Conservation (phyloP, 2,888 invertebrate species). For the Cheilosia pagana region DNA sequence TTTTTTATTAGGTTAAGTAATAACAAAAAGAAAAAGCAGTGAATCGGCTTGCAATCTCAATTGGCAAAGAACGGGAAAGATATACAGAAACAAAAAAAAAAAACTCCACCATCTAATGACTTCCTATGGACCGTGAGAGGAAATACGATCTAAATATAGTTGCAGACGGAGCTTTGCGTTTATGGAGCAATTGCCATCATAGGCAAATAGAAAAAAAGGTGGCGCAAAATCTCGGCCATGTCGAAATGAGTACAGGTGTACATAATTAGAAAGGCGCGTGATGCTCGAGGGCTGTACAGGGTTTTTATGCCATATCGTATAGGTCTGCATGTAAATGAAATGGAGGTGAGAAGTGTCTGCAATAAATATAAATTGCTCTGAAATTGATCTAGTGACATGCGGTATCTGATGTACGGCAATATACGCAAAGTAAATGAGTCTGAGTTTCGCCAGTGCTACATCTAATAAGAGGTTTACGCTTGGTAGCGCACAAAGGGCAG, state of each 20-base stretch:
- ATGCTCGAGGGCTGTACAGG: neutral
- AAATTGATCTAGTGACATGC: no score
- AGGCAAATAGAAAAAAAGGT: neutral
- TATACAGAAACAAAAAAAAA: neutral
- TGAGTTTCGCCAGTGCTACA: no score
- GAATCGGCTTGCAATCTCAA: constrained; percentile 6
- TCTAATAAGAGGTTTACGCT: no score
- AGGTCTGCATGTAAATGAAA: no score
- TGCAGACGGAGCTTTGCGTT: neutral
- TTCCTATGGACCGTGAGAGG: constrained; percentile 30
- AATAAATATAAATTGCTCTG: no score
- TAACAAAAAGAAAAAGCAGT: constrained; percentile 5
- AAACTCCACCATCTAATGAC: constrained; percentile 19
- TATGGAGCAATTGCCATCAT: neutral
- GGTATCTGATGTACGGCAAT: no score
- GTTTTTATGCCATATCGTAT: no score
- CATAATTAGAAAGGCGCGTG: neutral
- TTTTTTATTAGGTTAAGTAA: neutral
- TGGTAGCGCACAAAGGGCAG: no score
- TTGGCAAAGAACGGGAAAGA: constrained; percentile 16
- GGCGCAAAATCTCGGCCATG: neutral
- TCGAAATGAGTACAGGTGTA: neutral
- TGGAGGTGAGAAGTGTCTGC: no score
- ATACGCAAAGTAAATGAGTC: no score
- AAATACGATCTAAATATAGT: neutral